Evolutionary conservation across 2,888 invertebrate genomes (phyloP).

Genomic region (Gymnosoma rotundatum): DNA sequence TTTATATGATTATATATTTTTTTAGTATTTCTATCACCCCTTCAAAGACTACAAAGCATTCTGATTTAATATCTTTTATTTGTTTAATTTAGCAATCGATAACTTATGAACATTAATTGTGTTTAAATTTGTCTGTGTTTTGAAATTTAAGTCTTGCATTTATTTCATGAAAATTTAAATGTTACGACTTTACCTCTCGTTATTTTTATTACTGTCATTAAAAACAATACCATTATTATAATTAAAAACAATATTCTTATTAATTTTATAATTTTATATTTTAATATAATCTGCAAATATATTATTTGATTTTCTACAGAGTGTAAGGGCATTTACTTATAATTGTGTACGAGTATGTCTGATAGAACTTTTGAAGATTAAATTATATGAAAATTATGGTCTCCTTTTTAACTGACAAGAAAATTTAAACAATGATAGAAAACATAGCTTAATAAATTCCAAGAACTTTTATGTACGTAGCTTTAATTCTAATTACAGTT

Average conservation of each 20-base stretch:
- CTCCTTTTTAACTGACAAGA: too few relatives aligned
- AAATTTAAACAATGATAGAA: too few relatives aligned
- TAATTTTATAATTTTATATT: constrained; percentile 7
- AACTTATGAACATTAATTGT: constrained; percentile 45
- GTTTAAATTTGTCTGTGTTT: neutral
- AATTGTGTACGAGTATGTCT: too few relatives aligned
- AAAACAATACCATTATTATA: too few relatives aligned
- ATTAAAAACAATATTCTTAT: neutral
- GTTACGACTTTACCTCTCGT: constrained; percentile 21
- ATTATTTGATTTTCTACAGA: constrained; percentile 1
- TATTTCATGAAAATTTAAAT: constrained; percentile 42
- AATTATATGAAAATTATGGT: too few relatives aligned
- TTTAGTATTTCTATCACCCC: too few relatives aligned
- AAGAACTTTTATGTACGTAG: too few relatives aligned
- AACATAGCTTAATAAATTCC: too few relatives aligned
- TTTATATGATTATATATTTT: neutral
- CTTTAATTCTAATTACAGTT: too few relatives aligned
- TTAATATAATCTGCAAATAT: constrained; percentile 5
- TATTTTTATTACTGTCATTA: constrained; percentile 11
- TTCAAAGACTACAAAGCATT: too few relatives aligned
- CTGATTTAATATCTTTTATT: neutral
- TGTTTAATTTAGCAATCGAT: constrained; percentile 28
- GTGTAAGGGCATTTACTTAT: too few relatives aligned
- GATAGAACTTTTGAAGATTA: too few relatives aligned
- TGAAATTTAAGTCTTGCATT: constrained; percentile 26